phyloP scores from a whole-genome alignment of 2,888 invertebrate genomes.

The Cryptus viduatorius region DNA sequence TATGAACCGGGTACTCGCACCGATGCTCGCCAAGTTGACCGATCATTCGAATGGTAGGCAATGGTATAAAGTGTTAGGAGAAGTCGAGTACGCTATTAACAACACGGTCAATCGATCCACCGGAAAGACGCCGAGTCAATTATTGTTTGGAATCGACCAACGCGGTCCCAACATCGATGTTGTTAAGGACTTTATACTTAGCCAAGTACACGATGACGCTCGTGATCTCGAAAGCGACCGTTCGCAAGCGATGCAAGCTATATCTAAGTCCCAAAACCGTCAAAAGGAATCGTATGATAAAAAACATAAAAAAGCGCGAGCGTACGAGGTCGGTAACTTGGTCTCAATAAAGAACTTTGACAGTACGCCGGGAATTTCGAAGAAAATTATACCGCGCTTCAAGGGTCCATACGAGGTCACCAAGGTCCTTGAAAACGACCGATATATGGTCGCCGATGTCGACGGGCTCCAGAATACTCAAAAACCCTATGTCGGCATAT shows the following conservation, averaged over 20 bases:
- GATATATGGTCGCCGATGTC: constrained; percentile 56
- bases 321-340: constrained; percentile 56
- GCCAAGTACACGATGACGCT: not conserved
- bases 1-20: constrained; percentile 54
- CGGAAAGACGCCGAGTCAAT: constrained; percentile 9
- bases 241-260: too few relatives aligned
- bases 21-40: not conserved
- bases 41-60: constrained; percentile 26
- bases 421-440: constrained; percentile 52
- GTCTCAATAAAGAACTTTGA: constrained; percentile 56
- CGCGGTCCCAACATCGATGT: constrained; percentile 22
- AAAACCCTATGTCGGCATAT: constrained; percentile 40
- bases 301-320: constrained; percentile 66
- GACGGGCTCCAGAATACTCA: constrained; percentile 52
- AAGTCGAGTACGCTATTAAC: constrained; percentile 40
- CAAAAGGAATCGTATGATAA: constrained; percentile 47
- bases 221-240: too few relatives aligned
- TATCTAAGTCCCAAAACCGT: too few relatives aligned
- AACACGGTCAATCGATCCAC: constrained; percentile 23
- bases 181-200: not conserved
- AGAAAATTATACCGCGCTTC: constrained; percentile 61
- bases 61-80: constrained; percentile 51
- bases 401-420: constrained; percentile 64
- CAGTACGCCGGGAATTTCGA: constrained; percentile 57
- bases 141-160: constrained; percentile 38